Base-by-base conservation (phyloP, 2,888 invertebrate species). In the Drosophila kambysellisi region DNA sequence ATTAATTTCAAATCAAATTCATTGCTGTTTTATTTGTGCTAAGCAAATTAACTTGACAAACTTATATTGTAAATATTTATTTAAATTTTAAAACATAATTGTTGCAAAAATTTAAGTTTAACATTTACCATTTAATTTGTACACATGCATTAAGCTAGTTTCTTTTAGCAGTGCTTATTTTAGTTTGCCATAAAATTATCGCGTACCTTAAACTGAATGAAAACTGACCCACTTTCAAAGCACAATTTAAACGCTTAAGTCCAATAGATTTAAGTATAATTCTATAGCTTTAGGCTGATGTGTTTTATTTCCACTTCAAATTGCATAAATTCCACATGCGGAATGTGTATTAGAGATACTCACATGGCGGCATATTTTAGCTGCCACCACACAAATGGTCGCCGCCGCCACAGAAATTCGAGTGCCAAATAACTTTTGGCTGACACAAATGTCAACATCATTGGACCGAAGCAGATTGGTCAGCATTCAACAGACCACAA, bases 401-500 rank as follows among this genome's bases (percentile, higher is more conserved):
- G 64, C 54, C 57, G 70, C 66, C 64, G n/a, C 90, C 84, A 70
- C 90, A 85, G 88, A 88, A 89, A 84, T 84, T 79, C 70, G 79
- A 87, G 79, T 76, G 86, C 77, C 74, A 70, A 67, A 84, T 73
- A 78, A 74, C 75, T 82, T 88, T 82, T 62, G 70, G 67, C 67
- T 85, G 88, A 83, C 89, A 84, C 84, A 89, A 88, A 89, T 89
- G 90, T 89, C 85, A 85, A 82, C 83, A 79, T 74, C 68, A 68
- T 70, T 77, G 61, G 66, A 69, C 58, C 77, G 52, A 11, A 56
- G 63, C 58, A 48, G 63, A 69, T 70, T 77, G 78, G 78, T 64
- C 78, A 81, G 76, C 75, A 80, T 80, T 86, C 77, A 72, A 60
- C 65, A 71, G 88, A 85, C 84, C 84, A 76, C 90, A 85, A 73